Percentiles rank a stretch among this genome's conserved stretches.
phyloP scores from a whole-genome alignment of 1,140 invertebrate genomes.

The Penaeus vannamei region DNA sequence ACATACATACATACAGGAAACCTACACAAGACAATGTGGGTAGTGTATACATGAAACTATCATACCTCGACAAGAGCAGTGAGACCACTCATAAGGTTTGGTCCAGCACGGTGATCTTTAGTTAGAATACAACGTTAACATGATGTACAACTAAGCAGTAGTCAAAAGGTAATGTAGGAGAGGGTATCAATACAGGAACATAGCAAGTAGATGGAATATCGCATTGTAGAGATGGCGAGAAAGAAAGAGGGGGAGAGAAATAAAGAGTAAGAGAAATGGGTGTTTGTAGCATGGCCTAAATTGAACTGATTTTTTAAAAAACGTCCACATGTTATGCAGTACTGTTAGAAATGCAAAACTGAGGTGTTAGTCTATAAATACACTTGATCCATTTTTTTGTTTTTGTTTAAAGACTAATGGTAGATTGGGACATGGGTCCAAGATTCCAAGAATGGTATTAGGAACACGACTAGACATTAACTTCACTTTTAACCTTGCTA shows the following conservation, averaged over 20 bases:
- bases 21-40: constrained; percentile 41
- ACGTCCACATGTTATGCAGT: not conserved
- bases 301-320: too few species aligned
- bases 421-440: constrained; percentile 18
- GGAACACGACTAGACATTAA: constrained; percentile 52
- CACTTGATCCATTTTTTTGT: not conserved
- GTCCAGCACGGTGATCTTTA: not conserved
- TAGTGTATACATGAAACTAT: constrained; percentile 47
- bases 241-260: too few species aligned
- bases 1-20: constrained; percentile 52
- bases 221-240: not conserved
- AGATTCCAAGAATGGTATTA: constrained; percentile 39
- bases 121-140: constrained; percentile 38
- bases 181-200: constrained; percentile 3
- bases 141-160: constrained; percentile 17
- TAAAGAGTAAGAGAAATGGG: too few species aligned
- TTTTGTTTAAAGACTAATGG: not conserved
- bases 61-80: constrained; percentile 37
- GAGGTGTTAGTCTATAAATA: not conserved
- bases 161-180: not conserved
- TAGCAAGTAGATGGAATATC: not conserved
- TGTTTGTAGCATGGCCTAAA: too few species aligned
- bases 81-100: constrained; percentile 1
- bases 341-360: constrained; percentile 2
- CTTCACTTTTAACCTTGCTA: constrained; percentile 24